Percentiles rank a stretch among this genome's conserved stretches.
These are phyloP conservation scores for Spialia ferax DNA, from an alignment of 2,888 invertebrate species.

Conservation along the genomic window DNA sequence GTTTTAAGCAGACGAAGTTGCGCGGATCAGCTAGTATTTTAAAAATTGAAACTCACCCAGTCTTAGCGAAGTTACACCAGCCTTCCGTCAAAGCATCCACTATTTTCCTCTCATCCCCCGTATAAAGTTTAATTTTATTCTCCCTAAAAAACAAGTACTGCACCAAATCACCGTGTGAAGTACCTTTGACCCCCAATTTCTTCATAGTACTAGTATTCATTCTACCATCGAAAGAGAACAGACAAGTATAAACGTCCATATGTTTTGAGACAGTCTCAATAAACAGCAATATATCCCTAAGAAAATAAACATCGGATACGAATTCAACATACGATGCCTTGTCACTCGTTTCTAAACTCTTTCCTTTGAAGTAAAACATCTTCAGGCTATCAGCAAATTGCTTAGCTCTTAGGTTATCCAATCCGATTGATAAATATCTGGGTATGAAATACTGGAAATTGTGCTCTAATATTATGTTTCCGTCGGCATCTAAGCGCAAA, in stretches of 20 bases:
- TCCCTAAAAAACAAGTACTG: conserved; percentile 73
- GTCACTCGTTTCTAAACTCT: conserved; percentile 47
- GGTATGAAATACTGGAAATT: conserved; percentile 68
- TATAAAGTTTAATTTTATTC: conserved; percentile 58
- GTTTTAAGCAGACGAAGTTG: too few relatives aligned
- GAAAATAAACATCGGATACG: conserved; percentile 64
- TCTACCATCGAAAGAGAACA: conserved; percentile 67
- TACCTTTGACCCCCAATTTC: conserved; percentile 63
- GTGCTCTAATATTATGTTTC: conserved; percentile 58
- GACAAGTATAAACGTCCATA: conserved; percentile 58
- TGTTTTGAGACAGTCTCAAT: conserved; percentile 57
- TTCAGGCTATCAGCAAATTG: conserved; percentile 54
- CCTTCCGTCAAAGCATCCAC: conserved; percentile 63
- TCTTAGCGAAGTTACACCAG: conserved; percentile 71
- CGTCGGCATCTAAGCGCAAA: conserved; percentile 55
- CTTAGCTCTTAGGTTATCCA: conserved; percentile 48
- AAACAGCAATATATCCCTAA: conserved; percentile 58
- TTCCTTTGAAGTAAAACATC: conserved; percentile 64
- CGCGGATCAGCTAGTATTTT: too few relatives aligned
- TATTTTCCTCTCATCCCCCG: conserved; percentile 57
- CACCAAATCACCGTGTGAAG: conserved; percentile 72
- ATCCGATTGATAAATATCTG: conserved; percentile 52
- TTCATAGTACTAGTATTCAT: conserved; percentile 68
- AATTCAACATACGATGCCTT: conserved; percentile 61
- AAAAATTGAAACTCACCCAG: conserved; percentile 72